Conservation (phyloP, 2,113 vertebrate genomes). For the Guaruba guarouba region DNA sequence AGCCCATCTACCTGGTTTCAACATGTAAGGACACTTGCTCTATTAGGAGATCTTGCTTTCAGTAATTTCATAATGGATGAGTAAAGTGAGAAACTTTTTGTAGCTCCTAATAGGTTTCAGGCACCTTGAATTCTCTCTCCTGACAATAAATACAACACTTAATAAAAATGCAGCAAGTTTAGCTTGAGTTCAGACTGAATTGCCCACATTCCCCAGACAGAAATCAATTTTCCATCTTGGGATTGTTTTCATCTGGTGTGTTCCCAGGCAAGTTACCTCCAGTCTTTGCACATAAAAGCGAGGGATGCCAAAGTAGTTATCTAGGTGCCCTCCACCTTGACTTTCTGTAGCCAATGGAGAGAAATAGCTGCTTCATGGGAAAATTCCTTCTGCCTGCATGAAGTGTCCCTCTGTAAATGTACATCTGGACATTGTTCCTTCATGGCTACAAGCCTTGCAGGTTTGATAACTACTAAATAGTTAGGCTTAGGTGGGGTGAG, state of each 20-base stretch:
- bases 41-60: constrained; percentile 42
- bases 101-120: not conserved
- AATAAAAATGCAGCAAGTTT: not conserved
- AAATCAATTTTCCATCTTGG: not conserved
- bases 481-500: not conserved
- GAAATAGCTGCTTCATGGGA: rapidly evolving
- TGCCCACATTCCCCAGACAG: not conserved
- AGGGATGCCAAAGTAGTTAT: not conserved
- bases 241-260: not conserved
- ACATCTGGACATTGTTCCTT: rapidly evolving
- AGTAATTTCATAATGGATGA: constrained; percentile 30
- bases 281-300: not conserved
- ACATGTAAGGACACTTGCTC: constrained; percentile 19
- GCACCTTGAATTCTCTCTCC: not conserved
- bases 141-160: not conserved
- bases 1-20: constrained; percentile 36
- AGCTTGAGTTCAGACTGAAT: not conserved
- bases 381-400: rapidly evolving
- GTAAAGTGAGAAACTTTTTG: not conserved
- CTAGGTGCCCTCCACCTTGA: not conserved
- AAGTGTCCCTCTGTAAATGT: not conserved
- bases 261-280: not conserved
- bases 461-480: not conserved
- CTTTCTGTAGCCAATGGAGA: not conserved
- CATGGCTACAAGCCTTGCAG: not conserved